Base-by-base conservation (phyloP, 2,888 invertebrate species). In the Hedychridium roseum region DNA sequence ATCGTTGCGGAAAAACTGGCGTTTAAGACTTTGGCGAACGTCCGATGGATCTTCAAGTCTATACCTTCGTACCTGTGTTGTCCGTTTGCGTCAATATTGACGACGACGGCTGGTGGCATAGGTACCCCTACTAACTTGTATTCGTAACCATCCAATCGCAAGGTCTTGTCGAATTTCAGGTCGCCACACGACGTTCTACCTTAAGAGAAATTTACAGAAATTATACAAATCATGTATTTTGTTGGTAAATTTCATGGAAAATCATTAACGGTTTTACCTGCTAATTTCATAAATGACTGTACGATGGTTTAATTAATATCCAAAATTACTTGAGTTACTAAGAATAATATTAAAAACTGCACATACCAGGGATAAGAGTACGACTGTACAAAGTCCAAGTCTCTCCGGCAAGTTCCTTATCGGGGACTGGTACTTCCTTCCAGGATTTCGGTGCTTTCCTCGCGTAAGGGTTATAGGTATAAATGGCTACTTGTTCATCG, bases 381-480 rank as follows among this genome's bases (percentile, higher is more conserved):
- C 16, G 17, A 20, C 21, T 39, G 21, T 28, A 46, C 37, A 53
- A n/a, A 0, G 30, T 39, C 39, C 49, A 43, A 17, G 21, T 21
- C 12, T 9, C 20, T n/a, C 15, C 16, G 7, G 6, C 21, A 12
- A 2, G 11, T 9, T 46, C 3, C 0, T 34, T 9, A 1, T 11
- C 4, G 12, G 16, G 36, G 2, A 5, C 5, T n/a, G n/a, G n/a
- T 5, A 42, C 36, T 5, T 12, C 28, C 5, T 41, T 12, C 65
- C 64, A 66, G 3, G 37, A 11, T 1, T 40, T n/a, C 3, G 56
- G 44, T 3, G 52, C 50, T 1, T 18, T n/a, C 2, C 38, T 38
- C 2, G 50, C 51, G 44, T 50, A 66, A 4, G 60, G 66, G 31
- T 63, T 58, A 40, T 46, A 63, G 1, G 50, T 52, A 43, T 61